Conservation (phyloP, 2,113 vertebrate species). For the Oriolus oriolus region DNA sequence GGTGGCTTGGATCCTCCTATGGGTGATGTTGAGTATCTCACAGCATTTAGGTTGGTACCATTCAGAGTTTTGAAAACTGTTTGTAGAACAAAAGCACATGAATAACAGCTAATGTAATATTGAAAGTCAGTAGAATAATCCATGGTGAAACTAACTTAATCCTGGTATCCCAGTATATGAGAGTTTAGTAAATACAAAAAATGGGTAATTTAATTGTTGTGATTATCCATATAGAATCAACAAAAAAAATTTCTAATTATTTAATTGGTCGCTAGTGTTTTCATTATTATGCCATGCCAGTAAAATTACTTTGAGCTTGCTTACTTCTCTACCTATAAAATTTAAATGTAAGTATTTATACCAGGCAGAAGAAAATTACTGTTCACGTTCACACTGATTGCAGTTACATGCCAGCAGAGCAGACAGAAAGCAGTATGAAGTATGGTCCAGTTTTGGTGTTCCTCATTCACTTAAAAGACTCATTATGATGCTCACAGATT, state of each 20-base stretch:
- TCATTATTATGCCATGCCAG: background rate
- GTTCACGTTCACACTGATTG: fast-evolving
- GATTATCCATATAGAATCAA: background rate
- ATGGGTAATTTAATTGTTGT: background rate
- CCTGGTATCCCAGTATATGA: background rate
- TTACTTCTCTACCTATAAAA: background rate
- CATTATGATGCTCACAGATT: background rate
- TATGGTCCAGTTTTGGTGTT: background rate
- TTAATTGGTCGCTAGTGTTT: background rate
- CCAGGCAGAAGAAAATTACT: background rate
- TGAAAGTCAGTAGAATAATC: background rate
- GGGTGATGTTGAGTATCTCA: conserved; percentile 79
- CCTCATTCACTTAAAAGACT: background rate
- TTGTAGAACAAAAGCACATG: background rate
- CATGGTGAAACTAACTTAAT: background rate
- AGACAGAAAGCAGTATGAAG: background rate
- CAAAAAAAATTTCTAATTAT: background rate
- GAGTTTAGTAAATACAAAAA: background rate
- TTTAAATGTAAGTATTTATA: background rate
- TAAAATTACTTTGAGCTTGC: background rate
- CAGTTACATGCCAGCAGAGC: background rate
- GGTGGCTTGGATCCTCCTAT: conserved; percentile 81
- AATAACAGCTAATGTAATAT: background rate
- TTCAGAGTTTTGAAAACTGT: conserved; percentile 5
- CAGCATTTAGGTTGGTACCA: conserved; percentile 78